Conservation (phyloP, 2,113 vertebrate genomes). For the Passer domesticus region DNA sequence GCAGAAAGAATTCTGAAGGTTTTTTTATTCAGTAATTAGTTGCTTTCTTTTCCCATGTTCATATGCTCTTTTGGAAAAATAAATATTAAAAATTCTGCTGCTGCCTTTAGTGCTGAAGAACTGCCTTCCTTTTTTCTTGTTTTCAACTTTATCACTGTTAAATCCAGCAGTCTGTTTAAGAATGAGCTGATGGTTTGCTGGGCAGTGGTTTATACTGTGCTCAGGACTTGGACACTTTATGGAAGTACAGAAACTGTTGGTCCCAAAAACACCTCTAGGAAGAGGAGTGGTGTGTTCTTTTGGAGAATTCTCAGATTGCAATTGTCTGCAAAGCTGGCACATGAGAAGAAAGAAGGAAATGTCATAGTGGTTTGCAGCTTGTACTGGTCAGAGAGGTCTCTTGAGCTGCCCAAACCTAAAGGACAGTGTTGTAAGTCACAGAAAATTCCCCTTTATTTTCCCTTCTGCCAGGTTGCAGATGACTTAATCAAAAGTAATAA, state of each 20-base stretch:
- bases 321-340: neutral
- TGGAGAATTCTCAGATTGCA: neutral
- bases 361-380: neutral
- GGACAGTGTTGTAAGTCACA: neutral
- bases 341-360: neutral
- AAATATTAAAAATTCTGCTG: neutral
- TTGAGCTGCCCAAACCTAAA: neutral
- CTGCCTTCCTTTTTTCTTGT: neutral
- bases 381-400: neutral
- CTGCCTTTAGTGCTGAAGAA: neutral
- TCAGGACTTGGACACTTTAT: neutral
- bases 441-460: neutral
- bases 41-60: neutral
- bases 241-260: neutral
- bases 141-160: neutral
- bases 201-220: neutral
- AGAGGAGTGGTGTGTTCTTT: neutral
- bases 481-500: neutral
- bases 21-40: neutral
- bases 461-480: neutral
- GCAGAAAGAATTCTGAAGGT: neutral
- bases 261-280: neutral
- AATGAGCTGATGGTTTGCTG: neutral
- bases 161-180: neutral
- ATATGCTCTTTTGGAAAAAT: neutral